Evolutionary conservation across 1,140 invertebrate genomes (phyloP).

Genomic region (Drosophila subobscura): DNA sequence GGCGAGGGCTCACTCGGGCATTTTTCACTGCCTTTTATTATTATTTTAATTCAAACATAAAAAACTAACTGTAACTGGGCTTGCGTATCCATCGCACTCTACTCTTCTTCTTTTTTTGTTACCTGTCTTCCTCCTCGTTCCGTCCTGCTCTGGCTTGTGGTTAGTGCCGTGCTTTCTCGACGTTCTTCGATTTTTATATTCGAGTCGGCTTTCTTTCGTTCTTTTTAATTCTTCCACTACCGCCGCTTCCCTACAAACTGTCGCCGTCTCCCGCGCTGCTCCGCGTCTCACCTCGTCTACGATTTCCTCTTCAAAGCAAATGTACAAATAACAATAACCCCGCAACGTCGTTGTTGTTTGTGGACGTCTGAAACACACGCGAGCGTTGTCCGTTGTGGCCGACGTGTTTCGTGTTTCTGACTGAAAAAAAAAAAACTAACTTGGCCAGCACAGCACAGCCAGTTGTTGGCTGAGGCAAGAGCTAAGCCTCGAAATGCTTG

Average conservation of each 20-base stretch:
- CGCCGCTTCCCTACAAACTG: conserved; percentile 48
- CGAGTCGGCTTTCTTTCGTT: conserved; percentile 59
- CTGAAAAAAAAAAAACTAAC: conserved; percentile 63
- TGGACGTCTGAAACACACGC: conserved; percentile 57
- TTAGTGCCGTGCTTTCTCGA: conserved; percentile 24
- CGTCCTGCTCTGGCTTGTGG: conserved; percentile 35
- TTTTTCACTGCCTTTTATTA: conserved; percentile 10
- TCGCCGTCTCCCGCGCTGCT: conserved; percentile 20
- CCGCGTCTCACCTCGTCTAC: conserved; percentile 7
- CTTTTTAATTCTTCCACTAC: conserved; percentile 44
- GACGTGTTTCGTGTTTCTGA: conserved; percentile 59
- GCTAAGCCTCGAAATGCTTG: conserved; percentile 59
- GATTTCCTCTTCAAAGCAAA: conserved; percentile 35
- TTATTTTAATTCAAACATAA: conserved; percentile 58
- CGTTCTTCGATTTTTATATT: conserved; percentile 46
- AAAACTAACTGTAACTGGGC: conserved; percentile 68
- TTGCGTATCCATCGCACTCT: conserved; percentile 35
- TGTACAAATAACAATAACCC: conserved; percentile 55
- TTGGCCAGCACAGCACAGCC: conserved; percentile 53
- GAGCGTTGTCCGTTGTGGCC: conserved; percentile 65
- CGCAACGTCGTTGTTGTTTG: conserved; percentile 39
- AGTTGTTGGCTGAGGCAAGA: conserved; percentile 59
- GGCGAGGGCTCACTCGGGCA: conserved; percentile 38
- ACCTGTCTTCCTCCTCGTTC: conserved; percentile 49
- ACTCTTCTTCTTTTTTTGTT: conserved; percentile 55